phyloP scores from a whole-genome alignment of 2,797 vertebrate genomes.

The Phoxinus dragarum region DNA sequence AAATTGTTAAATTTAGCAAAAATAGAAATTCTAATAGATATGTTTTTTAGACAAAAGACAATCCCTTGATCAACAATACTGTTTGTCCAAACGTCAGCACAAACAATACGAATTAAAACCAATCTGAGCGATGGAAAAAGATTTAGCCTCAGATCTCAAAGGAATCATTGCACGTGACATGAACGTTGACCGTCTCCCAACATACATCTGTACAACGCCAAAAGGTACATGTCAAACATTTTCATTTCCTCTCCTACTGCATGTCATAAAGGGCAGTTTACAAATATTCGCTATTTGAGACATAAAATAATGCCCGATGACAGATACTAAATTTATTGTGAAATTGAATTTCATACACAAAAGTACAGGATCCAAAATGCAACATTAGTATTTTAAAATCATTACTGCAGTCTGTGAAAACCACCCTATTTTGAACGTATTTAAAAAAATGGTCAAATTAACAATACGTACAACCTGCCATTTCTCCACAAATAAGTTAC shows the following conservation, averaged over 20 bases:
- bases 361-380: constrained; percentile 19
- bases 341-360: constrained; percentile 21
- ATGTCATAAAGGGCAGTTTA: constrained; percentile 28
- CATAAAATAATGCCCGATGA: constrained; percentile 44
- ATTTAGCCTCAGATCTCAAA: constrained; percentile 33
- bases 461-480: not conserved
- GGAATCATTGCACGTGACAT: constrained; percentile 37
- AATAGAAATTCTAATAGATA: constrained; percentile 66
- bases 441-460: constrained; percentile 8
- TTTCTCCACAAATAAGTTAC: constrained; percentile 44
- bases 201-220: constrained; percentile 28
- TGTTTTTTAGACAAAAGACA: constrained; percentile 63
- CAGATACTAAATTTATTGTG: constrained; percentile 11
- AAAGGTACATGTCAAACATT: constrained; percentile 11
- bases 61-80: constrained; percentile 52
- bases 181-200: constrained; percentile 11
- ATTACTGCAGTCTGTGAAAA: constrained; percentile 31
- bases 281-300: constrained; percentile 15
- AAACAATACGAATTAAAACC: constrained; percentile 44
- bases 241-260: constrained; percentile 25
- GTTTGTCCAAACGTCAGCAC: constrained; percentile 46
- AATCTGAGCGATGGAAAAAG: constrained; percentile 37
- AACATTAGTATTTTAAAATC: constrained; percentile 38
- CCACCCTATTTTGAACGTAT: not conserved
- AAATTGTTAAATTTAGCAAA: constrained; percentile 61